Percentiles rank a stretch among this genome's conserved stretches.
These are phyloP conservation scores for Argentina silus DNA, from an alignment of 2,797 vertebrate species.

Conservation along the genomic window DNA sequence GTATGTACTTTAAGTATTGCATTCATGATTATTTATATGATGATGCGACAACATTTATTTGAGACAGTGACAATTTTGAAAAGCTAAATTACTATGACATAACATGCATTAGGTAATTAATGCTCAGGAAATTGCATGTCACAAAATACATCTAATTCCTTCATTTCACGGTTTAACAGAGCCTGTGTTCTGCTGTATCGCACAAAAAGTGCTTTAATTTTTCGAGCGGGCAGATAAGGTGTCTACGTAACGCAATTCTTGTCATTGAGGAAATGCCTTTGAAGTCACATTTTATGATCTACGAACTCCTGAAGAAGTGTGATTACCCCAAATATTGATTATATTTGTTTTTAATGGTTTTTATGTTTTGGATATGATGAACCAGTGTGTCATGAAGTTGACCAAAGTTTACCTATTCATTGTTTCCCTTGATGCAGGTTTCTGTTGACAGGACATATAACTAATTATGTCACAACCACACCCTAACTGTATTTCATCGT, in stretches of 20 bases:
- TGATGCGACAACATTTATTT: too few relatives aligned
- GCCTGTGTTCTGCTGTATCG: not conserved
- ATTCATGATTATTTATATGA: not conserved
- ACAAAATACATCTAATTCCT: not conserved
- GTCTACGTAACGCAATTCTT: not conserved
- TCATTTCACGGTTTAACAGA: not conserved
- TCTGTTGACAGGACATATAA: too few relatives aligned
- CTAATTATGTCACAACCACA: too few relatives aligned
- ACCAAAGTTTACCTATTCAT: not conserved
- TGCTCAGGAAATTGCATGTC: not conserved
- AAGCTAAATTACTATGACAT: not conserved
- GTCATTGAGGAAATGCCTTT: not conserved
- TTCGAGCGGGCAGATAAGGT: too few relatives aligned
- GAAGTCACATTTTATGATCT: not conserved
- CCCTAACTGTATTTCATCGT: not conserved
- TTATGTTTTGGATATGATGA: not conserved
- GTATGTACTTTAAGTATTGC: not conserved
- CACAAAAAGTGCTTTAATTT: not conserved
- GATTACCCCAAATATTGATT: too few relatives aligned
- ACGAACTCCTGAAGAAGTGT: not conserved
- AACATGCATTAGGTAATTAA: not conserved
- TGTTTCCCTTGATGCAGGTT: too few relatives aligned
- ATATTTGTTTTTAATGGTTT: not conserved
- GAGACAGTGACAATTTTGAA: too few relatives aligned
- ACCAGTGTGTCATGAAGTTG: not conserved